Evolutionary conservation across 2,888 invertebrate genomes (phyloP), one percentile per base, ranked within the genome.

Genomic region (Synergus laeviventris): DNA sequence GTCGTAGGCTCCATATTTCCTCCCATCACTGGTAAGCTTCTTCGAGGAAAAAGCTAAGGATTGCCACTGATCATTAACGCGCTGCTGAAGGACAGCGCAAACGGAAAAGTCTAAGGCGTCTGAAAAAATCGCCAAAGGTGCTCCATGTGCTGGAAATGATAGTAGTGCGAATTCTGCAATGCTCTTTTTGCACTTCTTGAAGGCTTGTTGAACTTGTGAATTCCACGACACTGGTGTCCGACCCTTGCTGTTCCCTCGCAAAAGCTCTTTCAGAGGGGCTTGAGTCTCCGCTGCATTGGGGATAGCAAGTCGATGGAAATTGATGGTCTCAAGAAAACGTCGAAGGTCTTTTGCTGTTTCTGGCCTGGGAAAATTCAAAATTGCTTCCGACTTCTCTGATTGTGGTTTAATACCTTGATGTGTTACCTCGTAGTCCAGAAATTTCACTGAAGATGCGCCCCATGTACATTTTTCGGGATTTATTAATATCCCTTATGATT

Each of bases 1-100:
- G 31, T 84, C 84, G 74, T 82, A 85, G 1, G 85, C 76, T 74
- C 83, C 83, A 78, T 86, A 87, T 56, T 81, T 84, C 5, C 3
- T 59, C 74, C 87, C 81, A 0, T 86, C 64, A 1, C 75, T 36
- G 16, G n/a, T n/a, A n/a, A 81, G 75, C 18, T 83, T 84, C 75
- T 76, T 79, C 7, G 82, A 83, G 66, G 82, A 86, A 73, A 86
- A 86, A 14, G 73, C 79, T 1, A 87, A 77, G 9, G 85, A 84
- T 74, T 81, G 64, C 83, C 82, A 83, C 7, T 21, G 60, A 3
- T 75, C 64, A 11, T 79, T 59, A 11, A 66, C 16, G n/a, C 56
- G 31, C 31, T 86, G 83, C 70, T 86, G 76, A 1, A 87, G 78
- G 0, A 76, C 78, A 0, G 83, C 84, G 2, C 83, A 86, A 8